Base-by-base conservation (phyloP, 2,888 invertebrate genomes). In the Eubasilissa splendida region DNA sequence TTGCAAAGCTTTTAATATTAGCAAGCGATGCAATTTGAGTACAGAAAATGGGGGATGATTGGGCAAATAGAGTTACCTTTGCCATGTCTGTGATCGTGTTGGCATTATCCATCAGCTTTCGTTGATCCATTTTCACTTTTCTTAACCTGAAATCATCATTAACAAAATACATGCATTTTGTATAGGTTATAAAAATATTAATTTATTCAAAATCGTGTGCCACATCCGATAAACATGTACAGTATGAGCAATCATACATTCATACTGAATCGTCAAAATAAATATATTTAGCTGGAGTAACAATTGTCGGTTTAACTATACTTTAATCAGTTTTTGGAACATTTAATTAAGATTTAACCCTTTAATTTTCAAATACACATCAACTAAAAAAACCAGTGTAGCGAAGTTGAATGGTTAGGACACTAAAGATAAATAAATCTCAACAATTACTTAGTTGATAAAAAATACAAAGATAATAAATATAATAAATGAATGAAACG, bases 21-120 rank as follows among this genome's bases (percentile, higher is more conserved):
- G 77, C 80, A 78, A 82, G 82, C 78, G 76, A 82, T 83, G 82
- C 76, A 76, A 84, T 76, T 83, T 82, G 82, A 81, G 75, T 83
- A 84, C 84, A 84, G 85, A 50, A 73, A 53, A 53, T 31, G 5
- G 4, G 52, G 70, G 11, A 4, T 4, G 31, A 9, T 22, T 14
- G 54, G n/a, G 8, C 60, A 60, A n/a, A 14, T 76, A 85, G 84
- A 88, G 89, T 91, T 93, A 99, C 99, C 95, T 99, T 99, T 86
- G 99, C 99, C 97, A 99, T 99, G 88, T 99, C 99, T 82, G 99
- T 98, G 89, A 99, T 96, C 82, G 99, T 99, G 87, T 98, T 99
- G 85, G 99, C 98, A 88, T 99, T 99, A 89, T 99, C 99, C 95
- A 98, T 97, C 86, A 99, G 91, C 91, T 99, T 99, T 88, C 99